Percentiles rank a stretch among this genome's conserved stretches.
Evolutionary conservation across 2,888 invertebrate genomes (phyloP).

Genomic region (Drosophila dives): DNA sequence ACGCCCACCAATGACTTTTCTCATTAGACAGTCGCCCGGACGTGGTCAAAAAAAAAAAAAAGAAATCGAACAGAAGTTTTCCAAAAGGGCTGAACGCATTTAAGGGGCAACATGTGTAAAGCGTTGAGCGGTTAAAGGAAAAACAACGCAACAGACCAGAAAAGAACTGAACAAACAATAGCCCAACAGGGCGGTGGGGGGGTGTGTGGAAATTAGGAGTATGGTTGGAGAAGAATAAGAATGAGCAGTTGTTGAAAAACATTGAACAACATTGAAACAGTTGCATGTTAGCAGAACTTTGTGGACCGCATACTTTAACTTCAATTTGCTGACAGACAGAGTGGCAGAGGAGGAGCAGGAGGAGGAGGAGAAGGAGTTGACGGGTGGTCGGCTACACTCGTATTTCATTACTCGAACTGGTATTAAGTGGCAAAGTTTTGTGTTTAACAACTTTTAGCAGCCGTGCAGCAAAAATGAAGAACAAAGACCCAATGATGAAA

Average conservation of each 20-base stretch:
- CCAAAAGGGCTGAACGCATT: constrained; percentile 29
- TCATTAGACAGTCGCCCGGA: constrained; percentile 65
- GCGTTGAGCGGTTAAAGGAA: constrained; percentile 47
- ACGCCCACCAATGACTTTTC: constrained; percentile 63
- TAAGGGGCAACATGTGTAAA: constrained; percentile 65
- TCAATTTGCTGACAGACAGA: constrained; percentile 58
- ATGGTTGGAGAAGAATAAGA: background rate
- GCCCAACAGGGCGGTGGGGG: constrained; percentile 18
- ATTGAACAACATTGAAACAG: constrained; percentile 51
- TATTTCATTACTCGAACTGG: constrained; percentile 80
- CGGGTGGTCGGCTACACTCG: constrained; percentile 51
- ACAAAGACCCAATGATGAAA: constrained; percentile 59
- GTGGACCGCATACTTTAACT: constrained; percentile 75
- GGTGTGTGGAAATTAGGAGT: background rate
- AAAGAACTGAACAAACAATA: constrained; percentile 68
- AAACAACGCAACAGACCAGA: constrained; percentile 16
- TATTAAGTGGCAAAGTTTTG: constrained; percentile 80
- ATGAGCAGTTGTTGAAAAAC: constrained; percentile 42
- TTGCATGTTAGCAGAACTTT: constrained; percentile 72
- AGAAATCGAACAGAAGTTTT: constrained; percentile 57
- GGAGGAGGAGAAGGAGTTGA: background rate
- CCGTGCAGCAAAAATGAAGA: constrained; percentile 69
- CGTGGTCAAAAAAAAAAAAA: constrained; percentile 52
- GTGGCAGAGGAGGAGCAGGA: background rate
- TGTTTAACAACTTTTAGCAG: constrained; percentile 78